These are phyloP conservation scores for Peromyscus californicus DNA, from an alignment of 2,113 vertebrate genomes.

Conservation along the genomic window DNA sequence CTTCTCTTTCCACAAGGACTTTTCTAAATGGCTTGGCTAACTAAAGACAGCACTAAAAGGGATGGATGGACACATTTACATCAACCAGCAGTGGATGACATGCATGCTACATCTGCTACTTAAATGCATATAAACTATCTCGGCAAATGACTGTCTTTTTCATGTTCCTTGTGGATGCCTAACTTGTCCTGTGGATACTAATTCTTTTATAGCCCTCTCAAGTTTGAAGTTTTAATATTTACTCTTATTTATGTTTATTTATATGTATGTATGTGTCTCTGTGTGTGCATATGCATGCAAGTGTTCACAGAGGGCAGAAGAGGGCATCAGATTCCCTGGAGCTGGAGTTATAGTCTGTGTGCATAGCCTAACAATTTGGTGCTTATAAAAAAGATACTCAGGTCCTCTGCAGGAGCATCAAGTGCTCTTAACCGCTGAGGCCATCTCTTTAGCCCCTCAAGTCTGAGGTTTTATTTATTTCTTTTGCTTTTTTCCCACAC, in stretches of 20 bases:
- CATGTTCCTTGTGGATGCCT: neutral
- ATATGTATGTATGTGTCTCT: neutral
- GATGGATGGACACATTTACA: neutral
- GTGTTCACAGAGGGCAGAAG: neutral
- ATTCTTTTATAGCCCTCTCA: neutral
- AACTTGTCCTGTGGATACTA: neutral
- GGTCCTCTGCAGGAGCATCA: neutral
- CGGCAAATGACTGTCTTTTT: neutral
- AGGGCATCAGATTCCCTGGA: neutral
- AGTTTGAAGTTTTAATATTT: neutral
- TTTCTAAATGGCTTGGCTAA: neutral
- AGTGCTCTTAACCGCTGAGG: neutral
- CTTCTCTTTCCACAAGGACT: neutral
- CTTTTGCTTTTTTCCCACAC: neutral
- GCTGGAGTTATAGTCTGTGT: neutral
- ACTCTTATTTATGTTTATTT: neutral
- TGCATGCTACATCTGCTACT: accelerated
- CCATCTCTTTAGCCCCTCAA: neutral
- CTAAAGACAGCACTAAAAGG: neutral
- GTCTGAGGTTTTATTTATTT: neutral
- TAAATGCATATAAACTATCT: neutral
- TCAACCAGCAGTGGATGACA: accelerated
- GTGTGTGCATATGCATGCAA: neutral
- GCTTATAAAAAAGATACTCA: neutral
- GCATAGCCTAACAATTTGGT: neutral